phyloP scores from a whole-genome alignment of 2,888 invertebrate genomes.

The Crocallis elinguaria region DNA sequence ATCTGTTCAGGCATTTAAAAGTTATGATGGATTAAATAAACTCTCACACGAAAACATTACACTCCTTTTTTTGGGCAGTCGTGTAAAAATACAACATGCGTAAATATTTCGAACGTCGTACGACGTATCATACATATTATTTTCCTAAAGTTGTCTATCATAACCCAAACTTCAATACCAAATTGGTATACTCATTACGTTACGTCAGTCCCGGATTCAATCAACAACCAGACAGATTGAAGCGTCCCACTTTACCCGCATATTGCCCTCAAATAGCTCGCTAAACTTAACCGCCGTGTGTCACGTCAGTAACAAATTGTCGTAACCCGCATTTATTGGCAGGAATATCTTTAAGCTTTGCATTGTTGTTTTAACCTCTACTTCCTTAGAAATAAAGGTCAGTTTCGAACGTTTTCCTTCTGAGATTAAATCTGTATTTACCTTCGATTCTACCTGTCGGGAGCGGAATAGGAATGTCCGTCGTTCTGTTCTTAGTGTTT shows the following conservation, averaged over 20 bases:
- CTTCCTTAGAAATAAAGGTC: constrained; percentile 19
- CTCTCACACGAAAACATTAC: too few relatives aligned
- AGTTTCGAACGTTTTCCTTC: constrained; percentile 23
- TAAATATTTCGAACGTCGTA: too few relatives aligned
- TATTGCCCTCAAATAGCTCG: constrained; percentile 26
- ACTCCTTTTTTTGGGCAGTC: too few relatives aligned
- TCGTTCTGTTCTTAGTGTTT: constrained; percentile 32
- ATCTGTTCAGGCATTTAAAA: too few relatives aligned
- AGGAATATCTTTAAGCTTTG: constrained; percentile 41
- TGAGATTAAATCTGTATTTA: constrained; percentile 40
- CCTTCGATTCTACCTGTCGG: constrained; percentile 40
- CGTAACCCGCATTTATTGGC: constrained; percentile 63
- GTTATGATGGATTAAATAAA: too few relatives aligned
- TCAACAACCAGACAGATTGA: constrained; percentile 25
- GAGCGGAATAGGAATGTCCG: constrained; percentile 40
- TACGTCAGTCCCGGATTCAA: not conserved
- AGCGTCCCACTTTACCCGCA: constrained; percentile 25
- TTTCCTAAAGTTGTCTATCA: too few relatives aligned
- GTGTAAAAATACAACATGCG: too few relatives aligned
- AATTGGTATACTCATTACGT: not conserved
- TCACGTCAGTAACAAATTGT: constrained; percentile 60
- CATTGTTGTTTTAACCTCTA: constrained; percentile 33
- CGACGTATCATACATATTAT: too few relatives aligned
- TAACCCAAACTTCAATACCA: not conserved
- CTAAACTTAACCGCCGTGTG: constrained; percentile 48